Evolutionary conservation across 2,113 vertebrate species (phyloP).

Genomic region (Benitochromis conjunctus): DNA sequence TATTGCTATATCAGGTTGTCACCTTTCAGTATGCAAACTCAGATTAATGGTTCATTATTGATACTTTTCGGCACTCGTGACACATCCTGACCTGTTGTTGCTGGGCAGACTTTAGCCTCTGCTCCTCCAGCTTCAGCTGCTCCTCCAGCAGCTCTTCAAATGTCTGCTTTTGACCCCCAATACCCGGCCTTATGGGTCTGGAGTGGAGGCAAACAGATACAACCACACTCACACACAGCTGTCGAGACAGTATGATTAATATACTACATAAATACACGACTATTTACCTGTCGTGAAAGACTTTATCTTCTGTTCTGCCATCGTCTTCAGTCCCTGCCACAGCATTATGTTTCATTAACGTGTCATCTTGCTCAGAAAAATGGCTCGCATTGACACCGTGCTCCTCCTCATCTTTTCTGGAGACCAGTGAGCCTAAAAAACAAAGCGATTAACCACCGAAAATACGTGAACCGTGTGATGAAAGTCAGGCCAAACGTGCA

Average conservation of each 20-base stretch:
- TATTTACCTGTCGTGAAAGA: slow-evolving; percentile 53
- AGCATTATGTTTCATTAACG: neutral
- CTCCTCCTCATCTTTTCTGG: slow-evolving; percentile 1
- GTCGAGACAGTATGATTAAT: neutral
- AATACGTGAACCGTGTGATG: neutral
- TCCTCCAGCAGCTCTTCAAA: slow-evolving; percentile 94
- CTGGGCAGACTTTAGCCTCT: slow-evolving; percentile 69
- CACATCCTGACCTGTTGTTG: slow-evolving; percentile 72
- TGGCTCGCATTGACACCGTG: neutral
- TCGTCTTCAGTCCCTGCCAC: neutral
- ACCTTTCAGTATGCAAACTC: neutral
- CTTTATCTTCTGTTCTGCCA: neutral
- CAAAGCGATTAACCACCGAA: neutral
- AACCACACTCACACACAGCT: neutral
- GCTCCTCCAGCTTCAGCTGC: slow-evolving; percentile 85
- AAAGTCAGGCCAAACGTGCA: neutral
- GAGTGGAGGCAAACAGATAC: neutral
- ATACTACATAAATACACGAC: neutral
- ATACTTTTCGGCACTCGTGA: neutral
- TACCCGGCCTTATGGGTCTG: slow-evolving; percentile 83
- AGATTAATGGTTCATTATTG: neutral
- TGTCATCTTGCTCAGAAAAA: neutral
- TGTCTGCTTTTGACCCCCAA: slow-evolving; percentile 79
- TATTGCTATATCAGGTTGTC: neutral
- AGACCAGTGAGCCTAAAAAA: neutral